phyloP scores from a whole-genome alignment of 2,797 vertebrate species.

The Octomys mimax region DNA sequence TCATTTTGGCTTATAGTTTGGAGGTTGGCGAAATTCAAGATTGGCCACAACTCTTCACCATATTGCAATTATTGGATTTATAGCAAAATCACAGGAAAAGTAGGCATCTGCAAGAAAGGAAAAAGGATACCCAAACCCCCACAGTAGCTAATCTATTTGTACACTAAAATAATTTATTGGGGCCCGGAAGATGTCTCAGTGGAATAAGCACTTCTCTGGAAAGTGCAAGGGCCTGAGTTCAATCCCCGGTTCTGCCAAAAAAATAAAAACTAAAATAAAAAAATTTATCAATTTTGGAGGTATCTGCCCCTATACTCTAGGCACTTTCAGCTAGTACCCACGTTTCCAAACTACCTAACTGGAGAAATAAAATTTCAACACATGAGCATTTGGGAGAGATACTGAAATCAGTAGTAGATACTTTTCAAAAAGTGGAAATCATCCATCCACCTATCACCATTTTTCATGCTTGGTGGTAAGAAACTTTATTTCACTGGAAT shows the following conservation, averaged over 20 bases:
- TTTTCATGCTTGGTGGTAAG: not conserved
- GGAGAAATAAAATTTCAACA: not conserved
- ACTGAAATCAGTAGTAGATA: not conserved
- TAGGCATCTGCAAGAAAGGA: not conserved
- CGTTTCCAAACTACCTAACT: not conserved
- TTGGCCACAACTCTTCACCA: not conserved
- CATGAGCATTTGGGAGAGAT: not conserved
- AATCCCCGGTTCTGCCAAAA: not conserved
- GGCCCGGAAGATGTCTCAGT: too few species aligned
- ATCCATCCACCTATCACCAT: not conserved
- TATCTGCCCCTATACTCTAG: not conserved
- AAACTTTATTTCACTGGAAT: not conserved
- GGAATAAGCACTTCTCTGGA: too few species aligned
- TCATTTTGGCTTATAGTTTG: too few species aligned
- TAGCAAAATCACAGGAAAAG: not conserved
- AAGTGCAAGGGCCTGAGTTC: too few species aligned
- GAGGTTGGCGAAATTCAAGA: not conserved
- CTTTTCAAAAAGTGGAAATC: not conserved
- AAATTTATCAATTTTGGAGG: not conserved
- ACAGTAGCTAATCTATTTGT: not conserved
- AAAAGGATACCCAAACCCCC: not conserved
- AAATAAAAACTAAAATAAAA: not conserved
- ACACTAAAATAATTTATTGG: not conserved
- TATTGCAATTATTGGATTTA: not conserved
- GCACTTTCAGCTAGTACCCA: not conserved